phyloP scores from a whole-genome alignment of 1,140 invertebrate genomes.

The Heliconius congener region DNA sequence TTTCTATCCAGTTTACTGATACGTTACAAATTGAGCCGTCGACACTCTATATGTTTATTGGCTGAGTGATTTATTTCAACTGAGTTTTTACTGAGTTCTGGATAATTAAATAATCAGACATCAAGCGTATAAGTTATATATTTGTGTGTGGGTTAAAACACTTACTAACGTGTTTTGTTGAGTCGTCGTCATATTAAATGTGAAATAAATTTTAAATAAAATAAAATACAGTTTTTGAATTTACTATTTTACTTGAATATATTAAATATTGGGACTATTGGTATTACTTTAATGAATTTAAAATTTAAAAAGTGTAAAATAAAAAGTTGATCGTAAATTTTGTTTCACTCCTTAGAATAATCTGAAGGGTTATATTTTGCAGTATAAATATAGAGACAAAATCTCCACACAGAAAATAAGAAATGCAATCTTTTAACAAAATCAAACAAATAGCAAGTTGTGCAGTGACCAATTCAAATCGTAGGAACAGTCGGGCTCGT shows the following conservation, averaged over 20 bases:
- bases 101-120: conserved; percentile 39
- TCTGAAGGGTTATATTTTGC: conserved; percentile 36
- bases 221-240: no score
- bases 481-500: conserved; percentile 60
- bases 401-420: conserved; percentile 57
- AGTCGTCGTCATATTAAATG: not conserved
- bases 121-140: conserved; percentile 21
- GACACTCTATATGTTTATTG: conserved; percentile 56
- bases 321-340: not conserved
- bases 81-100: conserved; percentile 40
- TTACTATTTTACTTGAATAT: not conserved
- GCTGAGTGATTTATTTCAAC: conserved; percentile 43
- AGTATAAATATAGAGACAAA: conserved; percentile 40
- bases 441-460: conserved; percentile 74
- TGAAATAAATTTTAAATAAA: not conserved
- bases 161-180: conserved; percentile 4
- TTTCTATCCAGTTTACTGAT: conserved; percentile 62
- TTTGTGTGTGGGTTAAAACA: conserved; percentile 16
- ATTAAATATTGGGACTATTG: not conserved
- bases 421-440: conserved; percentile 74
- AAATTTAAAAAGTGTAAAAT: not conserved
- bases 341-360: not conserved
- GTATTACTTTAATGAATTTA: not conserved
- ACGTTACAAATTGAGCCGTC: conserved; percentile 67
- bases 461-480: conserved; percentile 74